Evolutionary conservation across 2,888 invertebrate genomes (phyloP), one percentile per base, ranked within the genome.

Genomic region (Smittia aterrima): DNA sequence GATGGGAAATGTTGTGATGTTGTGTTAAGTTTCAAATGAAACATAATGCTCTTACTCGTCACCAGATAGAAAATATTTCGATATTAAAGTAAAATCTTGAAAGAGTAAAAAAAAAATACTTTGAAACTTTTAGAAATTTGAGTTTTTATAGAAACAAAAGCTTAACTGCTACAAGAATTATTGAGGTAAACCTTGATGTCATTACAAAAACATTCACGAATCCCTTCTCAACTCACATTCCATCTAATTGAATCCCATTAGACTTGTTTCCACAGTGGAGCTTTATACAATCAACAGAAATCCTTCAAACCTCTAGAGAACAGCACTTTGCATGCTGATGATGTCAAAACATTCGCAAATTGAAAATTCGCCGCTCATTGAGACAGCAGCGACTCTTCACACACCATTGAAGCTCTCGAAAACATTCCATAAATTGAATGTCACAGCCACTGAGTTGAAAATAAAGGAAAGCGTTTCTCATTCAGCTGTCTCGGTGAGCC

Each of bases 351-450:
- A 32, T 47, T 47, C 47, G 16, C 11, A 11, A 47, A 47, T n/a
- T 47, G 47, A 47, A 47, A 47, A 47, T 47, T n/a, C 47, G n/a
- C 47, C 11, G 47, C 47, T 47, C 16, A n/a, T 13, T 47, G 47
- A 2, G 11, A n/a, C 47, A 47, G 16, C 16, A n/a, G 47, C 47
- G 2, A 11, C n/a, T 47, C 47, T 47, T 47, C 16, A 47, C 47
- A 47, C 47, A 16, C 47, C 47, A 47, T 47, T 47, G 47, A 47
- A 47, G 47, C 47, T n/a, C 47, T 47, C 47, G 47, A 47, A 16
- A 47, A 47, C 47, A 47, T 47, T 47, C 47, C 47, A 47, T 47
- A 47, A 47, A 47, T 47, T 47, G 47, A 47, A 47, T 47, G 47
- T 47, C 47, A 47, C 47, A 47, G 47, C 47, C 47, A 47, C n/a